Percentiles rank a stretch among this genome's conserved stretches.
phyloP scores from a whole-genome alignment of 2,797 vertebrate genomes.

The Pygocentrus nattereri region DNA sequence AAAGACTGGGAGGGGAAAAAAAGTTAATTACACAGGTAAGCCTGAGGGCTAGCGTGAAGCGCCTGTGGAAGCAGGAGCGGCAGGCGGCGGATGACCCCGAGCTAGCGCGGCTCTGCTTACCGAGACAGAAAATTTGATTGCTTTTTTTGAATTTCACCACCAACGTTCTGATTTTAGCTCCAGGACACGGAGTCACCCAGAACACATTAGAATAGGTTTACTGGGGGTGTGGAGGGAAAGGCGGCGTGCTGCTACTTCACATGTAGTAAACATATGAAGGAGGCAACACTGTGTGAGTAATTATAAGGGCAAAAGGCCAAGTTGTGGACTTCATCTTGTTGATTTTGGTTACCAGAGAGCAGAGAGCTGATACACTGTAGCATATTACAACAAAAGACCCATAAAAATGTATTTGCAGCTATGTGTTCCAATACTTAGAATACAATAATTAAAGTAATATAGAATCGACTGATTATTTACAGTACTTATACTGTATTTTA shows the following conservation, averaged over 20 bases:
- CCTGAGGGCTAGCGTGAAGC: slow-evolving; percentile 69
- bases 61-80: slow-evolving; percentile 73
- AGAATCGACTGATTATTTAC: no score
- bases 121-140: slow-evolving; percentile 86
- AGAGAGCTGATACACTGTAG: background rate
- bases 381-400: background rate
- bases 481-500: no score
- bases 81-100: slow-evolving; percentile 73
- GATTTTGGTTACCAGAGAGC: background rate
- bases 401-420: background rate
- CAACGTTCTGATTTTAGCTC: slow-evolving; percentile 78
- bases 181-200: slow-evolving; percentile 75
- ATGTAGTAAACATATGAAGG: slow-evolving; percentile 8
- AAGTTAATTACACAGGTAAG: slow-evolving; percentile 79
- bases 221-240: slow-evolving; percentile 54
- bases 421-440: background rate
- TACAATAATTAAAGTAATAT: no score
- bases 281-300: slow-evolving; percentile 68
- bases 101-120: slow-evolving; percentile 83
- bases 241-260: slow-evolving; percentile 30
- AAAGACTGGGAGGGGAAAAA: slow-evolving; percentile 62
- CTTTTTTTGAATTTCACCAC: slow-evolving; percentile 81
- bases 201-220: slow-evolving; percentile 74
- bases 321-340: background rate
- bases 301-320: background rate